These are phyloP conservation scores for Harpegnathos saltator DNA, from an alignment of 1,140 invertebrate genomes.

Conservation along the genomic window DNA sequence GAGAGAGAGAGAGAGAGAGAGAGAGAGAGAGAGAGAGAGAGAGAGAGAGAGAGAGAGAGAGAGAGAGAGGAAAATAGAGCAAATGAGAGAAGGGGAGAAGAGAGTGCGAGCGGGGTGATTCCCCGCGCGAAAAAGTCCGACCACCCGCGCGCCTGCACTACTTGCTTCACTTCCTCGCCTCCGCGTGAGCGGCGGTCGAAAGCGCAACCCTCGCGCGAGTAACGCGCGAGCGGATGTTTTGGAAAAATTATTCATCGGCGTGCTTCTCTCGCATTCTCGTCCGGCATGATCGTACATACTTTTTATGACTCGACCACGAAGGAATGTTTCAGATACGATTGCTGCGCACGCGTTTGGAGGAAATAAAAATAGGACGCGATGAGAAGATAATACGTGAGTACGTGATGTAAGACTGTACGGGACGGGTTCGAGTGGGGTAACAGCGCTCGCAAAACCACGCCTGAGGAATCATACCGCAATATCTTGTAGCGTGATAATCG, in stretches of 20 bases:
- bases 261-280: not conserved
- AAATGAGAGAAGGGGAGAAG: too few species aligned
- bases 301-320: not conserved
- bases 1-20: too few species aligned
- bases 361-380: not conserved
- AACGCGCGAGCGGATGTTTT: not conserved
- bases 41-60: too few species aligned
- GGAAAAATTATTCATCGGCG: not conserved
- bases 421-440: not conserved
- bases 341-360: too few species aligned
- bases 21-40: too few species aligned
- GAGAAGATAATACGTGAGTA: not conserved
- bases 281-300: not conserved
- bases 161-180: constrained; percentile 68
- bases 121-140: constrained; percentile 70
- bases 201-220: constrained; percentile 39
- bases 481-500: too few species aligned
- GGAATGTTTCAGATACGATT: not conserved
- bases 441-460: not conserved
- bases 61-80: too few species aligned
- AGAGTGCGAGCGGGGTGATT: constrained; percentile 15
- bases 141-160: constrained; percentile 76
- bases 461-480: too few species aligned
- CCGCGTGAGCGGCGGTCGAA: constrained; percentile 38
- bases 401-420: not conserved